Percentiles rank a stretch among this genome's conserved stretches.
phyloP scores from a whole-genome alignment of 2,113 vertebrate species.

The Erinaceus europaeus region DNA sequence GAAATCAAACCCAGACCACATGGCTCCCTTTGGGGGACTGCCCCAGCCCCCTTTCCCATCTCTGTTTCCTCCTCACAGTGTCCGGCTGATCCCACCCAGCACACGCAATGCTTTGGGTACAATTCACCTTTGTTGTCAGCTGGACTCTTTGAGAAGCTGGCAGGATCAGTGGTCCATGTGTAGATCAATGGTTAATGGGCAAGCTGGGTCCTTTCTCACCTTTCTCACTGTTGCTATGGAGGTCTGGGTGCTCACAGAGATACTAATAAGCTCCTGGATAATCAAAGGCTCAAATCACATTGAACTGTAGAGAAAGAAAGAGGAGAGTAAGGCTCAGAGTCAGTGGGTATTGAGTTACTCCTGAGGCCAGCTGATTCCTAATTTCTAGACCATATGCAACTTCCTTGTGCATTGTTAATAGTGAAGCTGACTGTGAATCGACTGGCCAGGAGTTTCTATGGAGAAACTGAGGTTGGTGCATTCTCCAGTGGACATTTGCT shows the following conservation, averaged over 20 bases:
- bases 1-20: constrained; percentile 32
- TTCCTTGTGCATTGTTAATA: accelerated
- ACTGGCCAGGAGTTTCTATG: accelerated
- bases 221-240: accelerated
- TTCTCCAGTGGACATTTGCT: not conserved
- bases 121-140: constrained; percentile 22
- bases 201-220: not conserved
- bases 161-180: not conserved
- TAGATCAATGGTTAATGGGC: not conserved
- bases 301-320: too few species aligned
- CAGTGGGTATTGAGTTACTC: not conserved
- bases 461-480: accelerated
- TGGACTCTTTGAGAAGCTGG: accelerated
- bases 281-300: constrained; percentile 3
- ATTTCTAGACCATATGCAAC: not conserved
- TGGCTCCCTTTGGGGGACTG: not conserved
- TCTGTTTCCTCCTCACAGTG: not conserved
- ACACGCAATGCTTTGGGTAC: not conserved
- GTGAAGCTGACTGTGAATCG: not conserved
- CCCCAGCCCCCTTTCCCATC: not conserved
- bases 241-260: not conserved
- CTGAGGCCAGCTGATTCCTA: not conserved
- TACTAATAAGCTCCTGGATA: constrained; percentile 13
- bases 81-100: not conserved
- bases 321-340: not conserved